These are phyloP conservation scores for Rattus norvegicus DNA, from an alignment of 2,113 vertebrate species.

Conservation along the genomic window DNA sequence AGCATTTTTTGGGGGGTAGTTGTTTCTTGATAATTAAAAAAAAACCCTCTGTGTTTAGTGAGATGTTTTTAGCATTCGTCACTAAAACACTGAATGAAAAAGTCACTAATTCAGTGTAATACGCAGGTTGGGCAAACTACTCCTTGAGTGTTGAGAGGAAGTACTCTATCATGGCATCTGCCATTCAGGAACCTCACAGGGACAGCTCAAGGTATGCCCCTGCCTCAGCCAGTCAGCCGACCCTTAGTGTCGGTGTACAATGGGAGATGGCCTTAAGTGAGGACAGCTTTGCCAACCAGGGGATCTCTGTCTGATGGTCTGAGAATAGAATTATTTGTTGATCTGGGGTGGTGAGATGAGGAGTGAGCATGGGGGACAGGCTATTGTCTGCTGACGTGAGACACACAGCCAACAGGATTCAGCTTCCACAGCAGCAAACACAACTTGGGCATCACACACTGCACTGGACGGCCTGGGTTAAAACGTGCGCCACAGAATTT, in stretches of 20 bases:
- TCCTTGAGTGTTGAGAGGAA: background rate
- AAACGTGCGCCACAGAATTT: constrained; percentile 72
- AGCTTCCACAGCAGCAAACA: constrained; percentile 62
- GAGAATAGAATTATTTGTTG: constrained; percentile 42
- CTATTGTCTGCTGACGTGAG: constrained; percentile 58
- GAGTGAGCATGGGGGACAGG: no score
- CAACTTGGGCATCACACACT: constrained; percentile 61
- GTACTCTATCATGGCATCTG: background rate
- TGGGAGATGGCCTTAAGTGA: background rate
- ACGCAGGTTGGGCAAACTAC: constrained; percentile 63
- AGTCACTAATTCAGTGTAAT: constrained; percentile 58
- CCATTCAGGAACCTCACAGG: constrained; percentile 2
- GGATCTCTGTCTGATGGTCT: constrained; percentile 48
- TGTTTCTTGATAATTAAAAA: constrained; percentile 58
- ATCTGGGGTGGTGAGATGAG: background rate
- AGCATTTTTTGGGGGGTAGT: background rate
- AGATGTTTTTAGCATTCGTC: constrained; percentile 23
- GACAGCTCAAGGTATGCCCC: background rate
- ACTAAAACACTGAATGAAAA: accelerated
- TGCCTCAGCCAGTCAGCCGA: constrained; percentile 20
- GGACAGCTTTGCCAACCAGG: background rate
- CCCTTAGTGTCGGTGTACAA: background rate
- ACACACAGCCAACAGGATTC: constrained; percentile 65
- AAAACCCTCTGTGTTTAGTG: constrained; percentile 40
- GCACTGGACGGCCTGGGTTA: constrained; percentile 73